phyloP scores from a whole-genome alignment of 2,113 vertebrate species.

The Martes martes region DNA sequence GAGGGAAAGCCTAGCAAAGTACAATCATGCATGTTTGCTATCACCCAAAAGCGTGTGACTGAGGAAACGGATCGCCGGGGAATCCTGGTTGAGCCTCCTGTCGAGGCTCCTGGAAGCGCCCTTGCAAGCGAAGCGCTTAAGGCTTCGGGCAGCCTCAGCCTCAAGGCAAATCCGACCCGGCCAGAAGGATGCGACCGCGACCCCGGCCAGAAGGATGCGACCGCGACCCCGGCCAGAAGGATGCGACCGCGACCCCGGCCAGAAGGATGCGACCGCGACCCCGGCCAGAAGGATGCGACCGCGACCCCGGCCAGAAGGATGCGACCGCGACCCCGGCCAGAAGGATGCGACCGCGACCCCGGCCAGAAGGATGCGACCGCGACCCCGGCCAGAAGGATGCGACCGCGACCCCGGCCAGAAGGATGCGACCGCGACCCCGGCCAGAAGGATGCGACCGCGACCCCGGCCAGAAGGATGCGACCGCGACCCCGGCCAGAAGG shows the following conservation, averaged over 20 bases:
- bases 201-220: no score
- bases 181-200: no score
- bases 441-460: no score
- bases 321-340: no score
- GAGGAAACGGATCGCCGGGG: not conserved
- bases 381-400: no score
- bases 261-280: not conserved
- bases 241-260: not conserved
- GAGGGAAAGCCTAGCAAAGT: not conserved
- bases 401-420: no score
- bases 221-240: no score
- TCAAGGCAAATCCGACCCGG: not conserved
- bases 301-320: no score
- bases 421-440: no score
- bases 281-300: no score
- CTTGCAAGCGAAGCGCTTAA: not conserved
- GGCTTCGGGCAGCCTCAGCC: not conserved
- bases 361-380: not conserved
- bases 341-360: not conserved
- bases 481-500: not conserved
- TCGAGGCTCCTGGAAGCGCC: not conserved
- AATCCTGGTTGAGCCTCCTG: not conserved
- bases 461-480: not conserved
- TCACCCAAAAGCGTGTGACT: not conserved
- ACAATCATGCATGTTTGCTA: not conserved